Evolutionary conservation across 2,888 invertebrate genomes (phyloP), one percentile per base, ranked within the genome.

Genomic region (Saturnia japonica): DNA sequence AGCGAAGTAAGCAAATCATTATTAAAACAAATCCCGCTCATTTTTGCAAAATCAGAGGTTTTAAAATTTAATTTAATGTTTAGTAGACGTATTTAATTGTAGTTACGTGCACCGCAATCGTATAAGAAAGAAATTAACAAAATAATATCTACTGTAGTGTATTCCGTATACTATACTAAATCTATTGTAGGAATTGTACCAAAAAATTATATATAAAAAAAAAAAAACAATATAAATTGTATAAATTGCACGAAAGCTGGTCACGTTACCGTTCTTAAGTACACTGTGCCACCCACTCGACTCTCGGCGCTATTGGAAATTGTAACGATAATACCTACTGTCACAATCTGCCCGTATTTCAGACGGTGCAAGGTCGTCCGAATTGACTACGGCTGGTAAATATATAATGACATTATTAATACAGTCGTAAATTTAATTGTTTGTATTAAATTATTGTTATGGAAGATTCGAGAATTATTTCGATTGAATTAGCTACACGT

Each of bases 311-410:
- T 79, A 87, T 85, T 80, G 79, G 80, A 82, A 84, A 84, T 84
- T 82, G 82, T 83, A 80, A 76, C 75, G 78, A 78, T 80, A 68
- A 82, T 66, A 83, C 64, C 64, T 64, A 64, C 81, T 79, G 78
- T 81, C 80, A 81, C 82, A 86, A 84, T 82, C 80, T 79, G 78
- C 70, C 68, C 72, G 69, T 77, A 78, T 77, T 77, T 79, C 75
- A 76, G 60, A 74, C 71, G 73, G 74, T 71, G 70, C 88, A 88
- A 88, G 89, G 89, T 81, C 85, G 82, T 12, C 64, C 62, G 51
- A 62, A 68, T 43, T 68, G 68, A 68, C 51, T 25, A 12, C 34
- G 54, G n/a, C 54, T 51, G n/a, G 66, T 67, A 62, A 45, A n/a
- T 64, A 71, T 64, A 71, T 51, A 25, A 68, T 68, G 51, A 68